phyloP scores from a whole-genome alignment of 2,113 vertebrate species.

The Anas platyrhynchos region DNA sequence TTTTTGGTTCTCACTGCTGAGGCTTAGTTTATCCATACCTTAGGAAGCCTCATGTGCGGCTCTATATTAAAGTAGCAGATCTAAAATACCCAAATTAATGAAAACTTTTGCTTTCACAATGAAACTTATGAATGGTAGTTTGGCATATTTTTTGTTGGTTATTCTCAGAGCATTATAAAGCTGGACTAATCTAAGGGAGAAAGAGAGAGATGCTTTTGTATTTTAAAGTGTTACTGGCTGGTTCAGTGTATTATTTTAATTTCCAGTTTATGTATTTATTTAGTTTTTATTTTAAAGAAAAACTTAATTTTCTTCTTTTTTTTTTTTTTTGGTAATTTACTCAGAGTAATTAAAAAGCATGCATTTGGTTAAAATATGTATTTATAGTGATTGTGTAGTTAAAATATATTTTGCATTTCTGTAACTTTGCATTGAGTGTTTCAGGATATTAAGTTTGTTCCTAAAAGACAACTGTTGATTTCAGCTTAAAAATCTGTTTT shows the following conservation, averaged over 20 bases:
- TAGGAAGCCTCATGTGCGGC: constrained; percentile 57
- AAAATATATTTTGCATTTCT: constrained; percentile 61
- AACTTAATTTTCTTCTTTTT: constrained; percentile 31
- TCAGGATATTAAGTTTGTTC: constrained; percentile 59
- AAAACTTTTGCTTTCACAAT: constrained; percentile 14
- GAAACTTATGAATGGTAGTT: constrained; percentile 44
- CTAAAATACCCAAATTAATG: constrained; percentile 27
- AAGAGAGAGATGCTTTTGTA: constrained; percentile 41
- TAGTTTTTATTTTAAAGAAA: constrained; percentile 65
- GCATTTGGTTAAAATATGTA: constrained; percentile 46
- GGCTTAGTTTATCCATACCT: constrained; percentile 22
- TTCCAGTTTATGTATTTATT: constrained; percentile 78
- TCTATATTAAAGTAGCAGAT: constrained; percentile 45
- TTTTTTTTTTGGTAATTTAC: constrained; percentile 25
- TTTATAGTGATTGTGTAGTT: constrained; percentile 62
- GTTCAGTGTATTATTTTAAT: constrained; percentile 76
- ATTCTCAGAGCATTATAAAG: constrained; percentile 28
- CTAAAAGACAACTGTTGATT: constrained; percentile 64
- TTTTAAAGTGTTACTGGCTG: constrained; percentile 80
- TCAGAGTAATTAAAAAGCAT: constrained; percentile 60
- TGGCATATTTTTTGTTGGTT: constrained; percentile 14
- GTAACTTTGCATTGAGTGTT: constrained; percentile 56
- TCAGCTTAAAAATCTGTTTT: constrained; percentile 47
- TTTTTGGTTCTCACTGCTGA: constrained; percentile 34
- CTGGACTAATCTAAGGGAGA: constrained; percentile 50